Base-by-base conservation (phyloP, 2,888 invertebrate species). In the Temnothorax rugatulus region DNA sequence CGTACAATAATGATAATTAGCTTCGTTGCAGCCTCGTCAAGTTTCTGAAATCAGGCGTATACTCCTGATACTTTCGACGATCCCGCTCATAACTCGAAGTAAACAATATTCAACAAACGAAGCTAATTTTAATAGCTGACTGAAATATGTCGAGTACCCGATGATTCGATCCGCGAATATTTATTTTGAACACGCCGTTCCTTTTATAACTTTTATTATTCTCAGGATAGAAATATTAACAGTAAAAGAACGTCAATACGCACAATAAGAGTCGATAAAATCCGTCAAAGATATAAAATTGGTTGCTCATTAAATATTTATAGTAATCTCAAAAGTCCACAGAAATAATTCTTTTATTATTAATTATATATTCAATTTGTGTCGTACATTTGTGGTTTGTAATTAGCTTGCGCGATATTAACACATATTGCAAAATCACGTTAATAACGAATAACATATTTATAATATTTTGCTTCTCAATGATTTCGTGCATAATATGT, bases 1-100 rank as follows among this genome's bases (percentile, higher is more conserved):
- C 86, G 81, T 68, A 79, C 71, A 54, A 85, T 90, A 87, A 86
- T 83, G 90, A 88, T 87, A 88, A 89, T 89, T 89, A 90, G 88
- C 87, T 86, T 85, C 82, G 85, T 90, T 90, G 85, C 25, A 44
- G 5, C 18, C 29, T 64, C 34, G 34, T 76, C 41, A 15, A 68
- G 52, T 68, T 29, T 29, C 29, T 68, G 15, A 68, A 68, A 68
- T 68, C 41, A 38, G 25, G 34, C 18, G 41, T 25, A 13, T 47
- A 41, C 13, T 68, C 9, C n/a, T 54, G 29, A 77, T 69, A 68
- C n/a, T 54, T 68, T 69, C 13, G 18, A 66, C 29, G 54, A 68
- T 18, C 41, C n/a, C 8, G 44, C 41, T 54, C 41, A 15, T 68
- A 54, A 54, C 18, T 68, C 15, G 41, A 54, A 41, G 25, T 54